Percentiles rank a stretch among this genome's conserved stretches.
Conservation (phyloP, 1,140 invertebrate species). For the Helicoverpa armigera region DNA sequence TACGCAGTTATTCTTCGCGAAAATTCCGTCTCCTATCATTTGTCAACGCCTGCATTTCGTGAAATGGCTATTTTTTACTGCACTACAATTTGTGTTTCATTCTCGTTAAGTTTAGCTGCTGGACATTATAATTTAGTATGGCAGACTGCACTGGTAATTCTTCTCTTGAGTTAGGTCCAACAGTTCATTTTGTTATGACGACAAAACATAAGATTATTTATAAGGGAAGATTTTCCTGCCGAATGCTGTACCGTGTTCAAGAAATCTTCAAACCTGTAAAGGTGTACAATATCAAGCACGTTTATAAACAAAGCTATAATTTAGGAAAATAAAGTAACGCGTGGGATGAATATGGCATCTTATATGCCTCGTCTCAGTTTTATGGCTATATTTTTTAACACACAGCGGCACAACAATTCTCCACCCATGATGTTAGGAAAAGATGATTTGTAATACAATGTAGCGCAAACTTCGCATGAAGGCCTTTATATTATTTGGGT, state of each 20-base stretch:
- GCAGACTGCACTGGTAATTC: background rate
- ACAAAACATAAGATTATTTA: background rate
- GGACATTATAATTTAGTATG: slow-evolving; percentile 15
- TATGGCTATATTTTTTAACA: slow-evolving; percentile 4
- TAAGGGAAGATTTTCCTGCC: too few species aligned
- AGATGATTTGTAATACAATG: background rate
- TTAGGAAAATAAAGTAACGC: background rate
- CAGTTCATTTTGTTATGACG: background rate
- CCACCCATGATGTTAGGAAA: background rate
- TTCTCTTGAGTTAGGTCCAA: background rate
- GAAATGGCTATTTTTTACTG: slow-evolving; percentile 11
- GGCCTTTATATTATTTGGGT: too few species aligned
- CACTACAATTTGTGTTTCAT: background rate
- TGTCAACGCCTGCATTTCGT: slow-evolving; percentile 17
- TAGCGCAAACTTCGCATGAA: too few species aligned
- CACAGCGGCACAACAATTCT: background rate
- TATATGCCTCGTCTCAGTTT: background rate
- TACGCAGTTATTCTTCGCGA: background rate
- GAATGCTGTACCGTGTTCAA: background rate
- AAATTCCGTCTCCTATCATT: slow-evolving; percentile 8
- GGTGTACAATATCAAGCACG: background rate
- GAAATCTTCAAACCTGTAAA: background rate
- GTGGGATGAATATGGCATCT: background rate
- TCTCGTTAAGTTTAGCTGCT: background rate
- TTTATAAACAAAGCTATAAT: background rate